phyloP scores from a whole-genome alignment of 2,888 invertebrate genomes.

The Schizaphis graminum region DNA sequence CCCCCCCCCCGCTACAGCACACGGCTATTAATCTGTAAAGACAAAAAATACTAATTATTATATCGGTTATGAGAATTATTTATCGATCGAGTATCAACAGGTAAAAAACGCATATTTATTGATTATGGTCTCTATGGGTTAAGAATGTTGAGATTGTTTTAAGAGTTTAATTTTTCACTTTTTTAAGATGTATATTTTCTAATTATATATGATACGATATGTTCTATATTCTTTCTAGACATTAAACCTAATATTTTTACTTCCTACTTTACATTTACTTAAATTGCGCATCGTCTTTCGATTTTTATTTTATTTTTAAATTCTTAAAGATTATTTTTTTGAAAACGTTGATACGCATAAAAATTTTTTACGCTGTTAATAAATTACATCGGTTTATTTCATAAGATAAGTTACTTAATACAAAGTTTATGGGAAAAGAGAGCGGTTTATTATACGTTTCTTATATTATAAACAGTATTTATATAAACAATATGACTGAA shows the following conservation, averaged over 20 bases:
- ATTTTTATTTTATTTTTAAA: neutral
- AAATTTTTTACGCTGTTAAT: neutral
- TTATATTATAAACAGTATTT: neutral
- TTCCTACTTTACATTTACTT: neutral
- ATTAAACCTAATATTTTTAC: neutral
- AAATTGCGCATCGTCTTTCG: neutral
- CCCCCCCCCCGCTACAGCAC: too few relatives aligned
- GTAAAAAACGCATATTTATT: too few relatives aligned
- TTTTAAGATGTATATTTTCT: neutral
- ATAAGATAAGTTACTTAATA: neutral
- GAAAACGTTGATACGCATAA: neutral
- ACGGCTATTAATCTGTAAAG: neutral
- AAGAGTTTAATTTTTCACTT: neutral
- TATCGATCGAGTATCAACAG: too few relatives aligned
- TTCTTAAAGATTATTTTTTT: neutral
- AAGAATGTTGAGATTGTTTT: too few relatives aligned
- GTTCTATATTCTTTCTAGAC: neutral
- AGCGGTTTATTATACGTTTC: neutral
- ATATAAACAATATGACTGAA: neutral
- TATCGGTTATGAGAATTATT: too few relatives aligned
- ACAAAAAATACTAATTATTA: neutral
- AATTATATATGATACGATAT: too few relatives aligned
- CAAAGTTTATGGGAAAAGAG: neutral
- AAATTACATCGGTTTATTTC: neutral
- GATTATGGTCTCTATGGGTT: too few relatives aligned